Base-by-base conservation (phyloP, 37 sponge, comb jelly and placozoan species). In the Bolinopsis microptera region DNA sequence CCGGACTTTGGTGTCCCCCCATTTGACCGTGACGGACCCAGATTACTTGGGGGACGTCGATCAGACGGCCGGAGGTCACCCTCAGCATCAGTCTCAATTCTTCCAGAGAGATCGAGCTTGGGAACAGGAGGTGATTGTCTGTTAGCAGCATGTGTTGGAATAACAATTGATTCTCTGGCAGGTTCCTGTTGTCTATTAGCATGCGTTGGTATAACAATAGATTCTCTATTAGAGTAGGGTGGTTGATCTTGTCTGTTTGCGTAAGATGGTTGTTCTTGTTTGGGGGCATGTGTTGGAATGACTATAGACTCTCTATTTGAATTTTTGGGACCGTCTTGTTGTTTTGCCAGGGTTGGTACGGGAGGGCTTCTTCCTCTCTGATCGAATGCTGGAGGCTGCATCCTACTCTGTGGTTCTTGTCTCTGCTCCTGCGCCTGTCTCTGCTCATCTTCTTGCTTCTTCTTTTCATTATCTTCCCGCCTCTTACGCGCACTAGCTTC, bases 361-460 rank as follows among this genome's bases (percentile, higher is more conserved):
- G 82, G 82, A 28, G 75, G 75, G 75, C 75, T 72, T 3, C 31
- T 72, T 28, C 37, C 82, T 80, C 82, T 24, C 37, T 80, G 82
- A 1, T 22, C 74, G 2, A 26, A 22, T 28, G 74, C 25, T 22
- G 74, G 28, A 13, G 61, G 61, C 13, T 48, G 61, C 61, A 48
- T 48, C 61, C 5, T 48, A 5, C 61, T 5, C 61, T 48, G 61
- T 5, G 5, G 9, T 48, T 18, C 9, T 22, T 70, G 74, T 61
- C 68, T 61, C 68, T 61, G 9, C 68, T 61, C 68, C 30, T 70
- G 28, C 21, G 74, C 74, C 30, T 28, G 74, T 22, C 82, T 80
- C 8, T 35, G 37, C 32, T 32, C 82, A 5, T 80, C 82, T 22
- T 80, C 82, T 31, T 80, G 35, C 35, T 32, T 35, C 82, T 31